Conservation (phyloP, 2,113 vertebrate species). For the Perca schrenkii region DNA sequence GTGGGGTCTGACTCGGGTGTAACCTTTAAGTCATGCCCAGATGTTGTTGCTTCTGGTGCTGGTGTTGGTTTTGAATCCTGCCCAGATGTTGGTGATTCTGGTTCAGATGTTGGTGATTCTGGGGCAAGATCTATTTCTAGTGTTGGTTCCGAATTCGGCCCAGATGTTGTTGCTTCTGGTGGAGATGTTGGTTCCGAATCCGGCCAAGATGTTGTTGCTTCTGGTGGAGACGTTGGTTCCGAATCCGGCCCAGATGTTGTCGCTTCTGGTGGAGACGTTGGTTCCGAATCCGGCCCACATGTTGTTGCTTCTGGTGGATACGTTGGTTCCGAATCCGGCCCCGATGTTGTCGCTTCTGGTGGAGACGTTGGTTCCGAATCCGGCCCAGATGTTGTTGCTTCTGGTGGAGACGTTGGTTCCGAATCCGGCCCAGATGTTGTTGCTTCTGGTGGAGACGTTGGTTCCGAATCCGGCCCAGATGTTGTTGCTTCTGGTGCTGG, state of each 20-base stretch:
- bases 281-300: neutral
- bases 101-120: neutral
- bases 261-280: neutral
- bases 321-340: neutral
- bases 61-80: neutral
- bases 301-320: neutral
- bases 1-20: neutral
- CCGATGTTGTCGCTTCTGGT: neutral
- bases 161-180: neutral
- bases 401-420: too few species aligned
- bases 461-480: too few species aligned
- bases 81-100: neutral
- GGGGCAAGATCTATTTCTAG: too few species aligned
- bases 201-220: neutral
- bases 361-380: rapidly evolving
- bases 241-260: neutral
- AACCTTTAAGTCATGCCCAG: neutral
- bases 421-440: too few species aligned
- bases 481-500: neutral
- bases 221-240: neutral
- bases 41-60: neutral
- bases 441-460: too few species aligned
- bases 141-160: neutral
- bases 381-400: neutral
- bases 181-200: neutral